phyloP scores from a whole-genome alignment of 2,888 invertebrate species.

The Parapristionchus giblindavisi region DNA sequence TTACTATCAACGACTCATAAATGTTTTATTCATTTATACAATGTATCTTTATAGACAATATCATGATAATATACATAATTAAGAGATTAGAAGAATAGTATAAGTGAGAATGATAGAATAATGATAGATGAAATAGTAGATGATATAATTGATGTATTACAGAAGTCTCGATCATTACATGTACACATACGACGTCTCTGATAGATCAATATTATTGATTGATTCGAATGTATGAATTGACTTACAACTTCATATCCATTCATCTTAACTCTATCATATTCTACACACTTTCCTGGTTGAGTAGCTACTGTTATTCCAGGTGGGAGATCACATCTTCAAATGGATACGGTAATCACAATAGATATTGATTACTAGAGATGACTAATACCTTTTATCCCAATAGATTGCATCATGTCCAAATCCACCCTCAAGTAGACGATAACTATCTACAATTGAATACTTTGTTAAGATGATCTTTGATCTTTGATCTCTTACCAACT shows the following conservation, averaged over 20 bases:
- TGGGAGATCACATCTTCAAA: conserved; percentile 10
- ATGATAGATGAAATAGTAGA: too few species aligned
- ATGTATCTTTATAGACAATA: background rate
- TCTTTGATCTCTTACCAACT: too few species aligned
- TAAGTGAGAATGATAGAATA: too few species aligned
- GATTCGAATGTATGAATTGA: background rate
- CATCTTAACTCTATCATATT: background rate
- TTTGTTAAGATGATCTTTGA: too few species aligned
- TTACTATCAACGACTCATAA: too few species aligned
- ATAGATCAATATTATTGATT: background rate
- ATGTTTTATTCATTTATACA: conserved; percentile 10
- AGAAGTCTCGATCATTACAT: conserved; percentile 22
- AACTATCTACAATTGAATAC: too few species aligned
- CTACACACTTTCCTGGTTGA: conserved; percentile 3
- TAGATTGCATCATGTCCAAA: too few species aligned
- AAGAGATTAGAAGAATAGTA: background rate
- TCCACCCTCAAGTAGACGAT: too few species aligned
- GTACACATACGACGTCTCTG: conserved; percentile 7
- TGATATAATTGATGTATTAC: background rate
- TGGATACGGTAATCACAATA: too few species aligned
- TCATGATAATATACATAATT: background rate
- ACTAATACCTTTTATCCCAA: too few species aligned
- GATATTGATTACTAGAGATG: too few species aligned
- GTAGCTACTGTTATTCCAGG: conserved; percentile 2
- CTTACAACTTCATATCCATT: conserved; percentile 12